Conservation (phyloP, 2,888 invertebrate species). For the Metacarcinus magister region DNA sequence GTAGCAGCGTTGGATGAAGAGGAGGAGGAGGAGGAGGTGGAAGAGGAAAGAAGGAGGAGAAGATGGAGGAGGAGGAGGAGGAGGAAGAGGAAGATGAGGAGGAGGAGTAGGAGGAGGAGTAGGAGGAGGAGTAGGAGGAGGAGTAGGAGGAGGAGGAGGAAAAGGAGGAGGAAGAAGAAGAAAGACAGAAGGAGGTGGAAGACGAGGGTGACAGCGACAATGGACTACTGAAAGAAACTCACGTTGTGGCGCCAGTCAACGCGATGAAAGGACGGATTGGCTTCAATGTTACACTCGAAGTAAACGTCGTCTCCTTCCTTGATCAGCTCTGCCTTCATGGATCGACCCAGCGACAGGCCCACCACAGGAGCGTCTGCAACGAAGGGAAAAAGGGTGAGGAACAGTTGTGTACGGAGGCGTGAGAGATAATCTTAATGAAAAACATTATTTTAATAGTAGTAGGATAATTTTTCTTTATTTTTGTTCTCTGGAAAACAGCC, state of each 20-base stretch:
- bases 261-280: conserved; percentile 70
- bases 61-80: not conserved
- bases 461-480: not conserved
- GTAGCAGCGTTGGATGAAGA: not conserved
- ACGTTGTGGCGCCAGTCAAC: conserved; percentile 76
- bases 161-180: not conserved
- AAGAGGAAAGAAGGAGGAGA: not conserved
- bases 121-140: not conserved
- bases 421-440: too few species aligned
- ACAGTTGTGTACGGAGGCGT: not conserved
- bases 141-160: not conserved
- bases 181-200: too few species aligned
- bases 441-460: too few species aligned
- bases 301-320: conserved; percentile 74
- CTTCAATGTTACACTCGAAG: conserved; percentile 74
- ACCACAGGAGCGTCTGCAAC: conserved; percentile 73
- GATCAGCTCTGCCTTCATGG: conserved; percentile 58
- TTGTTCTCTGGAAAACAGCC: not conserved
- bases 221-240: not conserved
- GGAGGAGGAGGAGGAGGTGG: not conserved
- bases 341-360: conserved; percentile 53
- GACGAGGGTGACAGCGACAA: not conserved
- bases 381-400: not conserved
- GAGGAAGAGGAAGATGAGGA: not conserved
- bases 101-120: not conserved